phyloP scores from a whole-genome alignment of 2,797 vertebrate genomes.

The Melopsittacus undulatus region DNA sequence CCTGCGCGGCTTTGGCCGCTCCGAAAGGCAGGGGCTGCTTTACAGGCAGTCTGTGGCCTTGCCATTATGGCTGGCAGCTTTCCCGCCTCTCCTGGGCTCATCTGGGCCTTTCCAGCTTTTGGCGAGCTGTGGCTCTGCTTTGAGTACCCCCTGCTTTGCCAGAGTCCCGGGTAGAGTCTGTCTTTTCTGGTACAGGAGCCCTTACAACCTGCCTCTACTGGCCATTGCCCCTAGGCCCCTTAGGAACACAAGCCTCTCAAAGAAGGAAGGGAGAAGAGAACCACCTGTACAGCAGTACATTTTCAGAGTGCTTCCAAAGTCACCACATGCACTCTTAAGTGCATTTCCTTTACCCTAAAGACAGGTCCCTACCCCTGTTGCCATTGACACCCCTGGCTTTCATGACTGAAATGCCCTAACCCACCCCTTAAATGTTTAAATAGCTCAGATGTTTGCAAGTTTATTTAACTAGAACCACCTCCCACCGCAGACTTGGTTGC shows the following conservation, averaged over 20 bases:
- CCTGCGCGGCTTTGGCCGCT: not conserved
- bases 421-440: not conserved
- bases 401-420: not conserved
- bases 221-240: not conserved
- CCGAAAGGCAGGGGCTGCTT: not conserved
- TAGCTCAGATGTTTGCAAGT: not conserved
- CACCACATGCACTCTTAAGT: not conserved
- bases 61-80: not conserved
- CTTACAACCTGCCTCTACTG: not conserved
- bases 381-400: not conserved
- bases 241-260: too few species aligned
- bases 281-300: not conserved
- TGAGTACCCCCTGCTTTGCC: not conserved
- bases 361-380: not conserved
- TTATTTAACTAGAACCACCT: not conserved
- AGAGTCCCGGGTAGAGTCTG: accelerated
- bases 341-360: not conserved
- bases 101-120: not conserved
- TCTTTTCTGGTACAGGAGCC: accelerated
- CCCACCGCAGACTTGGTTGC: not conserved
- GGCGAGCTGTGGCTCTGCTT: not conserved
- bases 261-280: not conserved
- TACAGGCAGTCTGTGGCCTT: not conserved
- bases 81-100: not conserved
- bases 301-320: not conserved